Percentiles rank a stretch among this genome's conserved stretches.
phyloP scores from a whole-genome alignment of 37 sponge, comb jelly and placozoan species.

The Sycon ciliatum region DNA sequence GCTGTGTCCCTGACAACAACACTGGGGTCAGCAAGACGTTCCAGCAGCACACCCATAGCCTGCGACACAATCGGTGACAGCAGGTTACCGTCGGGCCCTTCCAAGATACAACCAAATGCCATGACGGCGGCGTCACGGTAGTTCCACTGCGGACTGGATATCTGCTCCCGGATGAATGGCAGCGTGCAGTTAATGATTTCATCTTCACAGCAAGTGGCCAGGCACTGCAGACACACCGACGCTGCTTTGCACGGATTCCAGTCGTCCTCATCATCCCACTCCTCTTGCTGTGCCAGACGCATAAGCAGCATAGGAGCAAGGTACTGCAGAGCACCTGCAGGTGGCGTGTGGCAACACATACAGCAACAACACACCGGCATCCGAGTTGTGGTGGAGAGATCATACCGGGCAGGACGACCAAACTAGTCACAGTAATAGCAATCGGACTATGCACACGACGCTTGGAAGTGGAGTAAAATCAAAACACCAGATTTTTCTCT shows the following conservation, averaged over 20 bases:
- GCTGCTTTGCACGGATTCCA: conserved; percentile 99
- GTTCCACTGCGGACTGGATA: conserved; percentile 65
- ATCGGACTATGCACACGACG: too few species aligned
- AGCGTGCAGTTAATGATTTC: conserved; percentile 54
- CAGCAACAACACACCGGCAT: too few species aligned
- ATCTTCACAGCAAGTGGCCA: conserved; percentile 75
- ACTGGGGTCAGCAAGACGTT: conserved; percentile 53
- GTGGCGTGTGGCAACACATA: too few species aligned
- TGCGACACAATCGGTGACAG: conserved; percentile 37
- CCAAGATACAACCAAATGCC: conserved; percentile 68
- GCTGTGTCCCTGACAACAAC: conserved; percentile 87
- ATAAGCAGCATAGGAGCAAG: conserved; percentile 66
- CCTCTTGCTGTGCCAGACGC: conserved; percentile 85
- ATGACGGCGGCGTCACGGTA: conserved; percentile 84
- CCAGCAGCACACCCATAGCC: conserved; percentile 51
- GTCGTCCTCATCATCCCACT: conserved; percentile 98
- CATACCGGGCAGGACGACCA: too few species aligned
- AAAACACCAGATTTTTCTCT: too few species aligned
- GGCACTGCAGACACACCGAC: conserved; percentile 87
- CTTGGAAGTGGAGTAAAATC: too few species aligned
- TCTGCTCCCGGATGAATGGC: conserved; percentile 58
- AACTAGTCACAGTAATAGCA: too few species aligned
- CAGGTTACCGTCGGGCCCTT: conserved; percentile 40
- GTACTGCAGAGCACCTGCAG: conserved; percentile 84
- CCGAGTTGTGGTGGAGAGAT: too few species aligned